Conservation (phyloP, 2,797 vertebrate species). For the Octomys mimax region DNA sequence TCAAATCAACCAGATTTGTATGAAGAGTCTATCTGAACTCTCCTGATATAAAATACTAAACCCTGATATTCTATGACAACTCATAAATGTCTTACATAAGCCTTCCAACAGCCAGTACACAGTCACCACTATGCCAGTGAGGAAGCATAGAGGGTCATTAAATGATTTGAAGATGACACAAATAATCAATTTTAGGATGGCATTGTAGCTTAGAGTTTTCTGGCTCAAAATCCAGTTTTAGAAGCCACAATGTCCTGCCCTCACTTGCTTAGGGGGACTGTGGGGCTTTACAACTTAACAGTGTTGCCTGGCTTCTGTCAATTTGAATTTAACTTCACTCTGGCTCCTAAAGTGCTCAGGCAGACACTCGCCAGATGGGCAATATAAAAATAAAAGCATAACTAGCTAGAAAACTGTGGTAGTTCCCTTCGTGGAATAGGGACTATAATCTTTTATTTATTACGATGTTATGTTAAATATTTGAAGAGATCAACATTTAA, state of each 20-base stretch:
- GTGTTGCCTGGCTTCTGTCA: constrained; percentile 30
- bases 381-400: constrained; percentile 64
- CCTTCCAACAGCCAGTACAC: too few species aligned
- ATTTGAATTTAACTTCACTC: constrained; percentile 63
- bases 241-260: background rate
- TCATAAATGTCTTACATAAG: background rate
- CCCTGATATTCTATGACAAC: background rate
- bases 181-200: background rate
- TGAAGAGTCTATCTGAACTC: rapidly evolving
- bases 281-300: background rate
- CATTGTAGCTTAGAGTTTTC: too few species aligned
- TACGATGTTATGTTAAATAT: constrained; percentile 79
- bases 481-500: constrained; percentile 83
- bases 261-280: background rate
- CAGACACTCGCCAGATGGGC: constrained; percentile 73
- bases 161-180: background rate
- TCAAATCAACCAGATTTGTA: background rate
- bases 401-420: constrained; percentile 48
- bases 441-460: constrained; percentile 81
- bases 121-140: background rate
- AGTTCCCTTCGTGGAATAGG: constrained; percentile 51
- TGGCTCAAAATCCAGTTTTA: background rate
- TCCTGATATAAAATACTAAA: rapidly evolving
- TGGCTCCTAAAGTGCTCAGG: constrained; percentile 56
- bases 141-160: background rate